Base-by-base conservation (phyloP, 2,888 invertebrate species). In the Dusona sp. region DNA sequence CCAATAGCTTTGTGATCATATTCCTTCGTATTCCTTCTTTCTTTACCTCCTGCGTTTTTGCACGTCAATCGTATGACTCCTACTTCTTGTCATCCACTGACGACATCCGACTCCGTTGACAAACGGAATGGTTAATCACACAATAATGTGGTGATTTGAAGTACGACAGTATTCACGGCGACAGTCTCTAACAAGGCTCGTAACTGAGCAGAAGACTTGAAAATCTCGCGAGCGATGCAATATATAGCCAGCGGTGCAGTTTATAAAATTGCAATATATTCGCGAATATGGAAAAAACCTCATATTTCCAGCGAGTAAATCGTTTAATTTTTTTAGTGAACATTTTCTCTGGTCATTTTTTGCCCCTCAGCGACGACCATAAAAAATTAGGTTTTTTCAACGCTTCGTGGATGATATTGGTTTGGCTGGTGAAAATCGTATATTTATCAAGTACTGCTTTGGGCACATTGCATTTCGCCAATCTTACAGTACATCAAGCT, bases 291-390 rank as follows among this genome's bases (percentile, higher is more conserved):
- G 61, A 45, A 25, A 25, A 9, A 42, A 80, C 8, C 3, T 88
- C 89, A 87, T 74, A 90, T 83, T 90, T 91, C 51, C 61, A 54
- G 61, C 89, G 16, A 11, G 38, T 86, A 6, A 91, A 85, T 78
- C 73, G 67, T 38, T 75, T 89, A 1, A 91, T 90, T 45, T 72
- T 51, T 0, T 29, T 86, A 3, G 4, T 86, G 0, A 91, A 90
- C 48, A 13, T 11, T 1, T 2, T 90, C 0, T 88, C 90, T 7
- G 90, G 89, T 0, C 90, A 91, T 57, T 65, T 87, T 38, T 70
- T 91, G 0, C 91, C 91, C 0, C 11, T 89, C 7, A 81, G 70
- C 0, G 4, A 33, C 0, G 38, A 61, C 0, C 29, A 79, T n/a
- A 73, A 36, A 13, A 75, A n/a, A 16, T 25, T 83, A 16, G 25